These are phyloP conservation scores for Hemaris fuciformis DNA, from an alignment of 2,888 invertebrate genomes.

Conservation along the genomic window DNA sequence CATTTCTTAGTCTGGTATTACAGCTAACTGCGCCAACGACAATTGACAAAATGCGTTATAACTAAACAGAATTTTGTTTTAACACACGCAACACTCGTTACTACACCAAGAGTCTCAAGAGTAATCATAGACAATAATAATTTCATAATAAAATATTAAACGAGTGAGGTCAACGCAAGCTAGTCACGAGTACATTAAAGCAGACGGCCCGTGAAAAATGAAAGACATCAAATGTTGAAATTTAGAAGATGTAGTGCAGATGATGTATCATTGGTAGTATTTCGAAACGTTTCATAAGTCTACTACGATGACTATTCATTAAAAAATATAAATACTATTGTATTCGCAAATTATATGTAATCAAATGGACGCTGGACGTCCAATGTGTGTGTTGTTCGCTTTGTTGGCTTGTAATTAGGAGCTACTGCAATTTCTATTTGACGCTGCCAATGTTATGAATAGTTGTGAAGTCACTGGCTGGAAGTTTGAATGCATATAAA, in stretches of 20 bases:
- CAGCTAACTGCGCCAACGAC: no score
- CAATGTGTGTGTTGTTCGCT: background rate
- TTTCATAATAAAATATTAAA: background rate
- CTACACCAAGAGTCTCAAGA: background rate
- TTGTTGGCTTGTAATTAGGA: background rate
- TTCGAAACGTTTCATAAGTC: background rate
- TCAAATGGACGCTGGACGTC: background rate
- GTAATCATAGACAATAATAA: background rate
- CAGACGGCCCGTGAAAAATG: conserved; percentile 40
- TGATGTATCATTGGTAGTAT: conserved; percentile 1
- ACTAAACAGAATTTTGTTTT: no score
- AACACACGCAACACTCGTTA: background rate
- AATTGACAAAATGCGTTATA: no score
- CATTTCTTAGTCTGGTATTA: no score
- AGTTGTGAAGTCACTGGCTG: background rate
- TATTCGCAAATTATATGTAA: conserved; percentile 1
- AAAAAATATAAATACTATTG: background rate
- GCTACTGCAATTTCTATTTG: conserved; percentile 1
- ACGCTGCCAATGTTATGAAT: background rate
- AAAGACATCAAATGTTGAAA: conserved; percentile 27
- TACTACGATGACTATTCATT: background rate
- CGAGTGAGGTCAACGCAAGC: conserved; percentile 20
- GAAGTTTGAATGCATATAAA: background rate
- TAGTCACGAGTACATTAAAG: conserved; percentile 23
- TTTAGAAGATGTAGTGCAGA: conserved; percentile 7